A percentile compares a stretch with the other conserved stretches of the same genome.
phyloP scores from a whole-genome alignment of 2,888 invertebrate species.

The Iphiclides podalirius region DNA sequence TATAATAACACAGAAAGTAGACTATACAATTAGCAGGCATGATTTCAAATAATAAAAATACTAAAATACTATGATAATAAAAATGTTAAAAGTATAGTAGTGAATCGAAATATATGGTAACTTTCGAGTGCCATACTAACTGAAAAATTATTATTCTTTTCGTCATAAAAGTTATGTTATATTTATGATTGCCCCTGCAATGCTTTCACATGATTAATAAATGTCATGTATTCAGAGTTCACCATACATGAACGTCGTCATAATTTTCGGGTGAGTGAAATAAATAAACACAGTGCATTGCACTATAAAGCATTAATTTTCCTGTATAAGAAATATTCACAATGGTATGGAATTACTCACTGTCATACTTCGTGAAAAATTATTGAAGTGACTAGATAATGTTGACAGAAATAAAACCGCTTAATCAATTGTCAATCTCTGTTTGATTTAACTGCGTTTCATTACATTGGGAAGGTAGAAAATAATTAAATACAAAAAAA shows the following conservation, averaged over 20 bases:
- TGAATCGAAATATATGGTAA: neutral
- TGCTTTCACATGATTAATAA: conserved; percentile 16
- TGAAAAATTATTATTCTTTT: conserved; percentile 3
- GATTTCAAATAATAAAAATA: no score
- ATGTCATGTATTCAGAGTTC: conserved; percentile 4
- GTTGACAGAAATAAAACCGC: no score
- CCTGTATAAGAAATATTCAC: neutral
- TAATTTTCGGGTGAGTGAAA: neutral
- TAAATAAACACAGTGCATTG: conserved; percentile 20
- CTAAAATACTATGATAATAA: no score
- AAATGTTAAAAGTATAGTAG: no score
- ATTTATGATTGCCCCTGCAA: conserved; percentile 12
- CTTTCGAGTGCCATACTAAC: neutral
- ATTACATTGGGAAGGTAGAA: no score
- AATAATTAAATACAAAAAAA: no score
- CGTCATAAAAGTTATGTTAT: conserved; percentile 4
- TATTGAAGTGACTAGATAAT: neutral
- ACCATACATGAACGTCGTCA: conserved; percentile 13
- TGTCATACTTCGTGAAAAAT: neutral
- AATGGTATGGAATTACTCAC: no score
- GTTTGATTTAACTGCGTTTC: no score
- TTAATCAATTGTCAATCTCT: no score
- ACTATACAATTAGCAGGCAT: no score
- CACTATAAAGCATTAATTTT: neutral
- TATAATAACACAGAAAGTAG: no score